Conservation (phyloP, 2,888 invertebrate genomes). For the Drosophila neotestacea region DNA sequence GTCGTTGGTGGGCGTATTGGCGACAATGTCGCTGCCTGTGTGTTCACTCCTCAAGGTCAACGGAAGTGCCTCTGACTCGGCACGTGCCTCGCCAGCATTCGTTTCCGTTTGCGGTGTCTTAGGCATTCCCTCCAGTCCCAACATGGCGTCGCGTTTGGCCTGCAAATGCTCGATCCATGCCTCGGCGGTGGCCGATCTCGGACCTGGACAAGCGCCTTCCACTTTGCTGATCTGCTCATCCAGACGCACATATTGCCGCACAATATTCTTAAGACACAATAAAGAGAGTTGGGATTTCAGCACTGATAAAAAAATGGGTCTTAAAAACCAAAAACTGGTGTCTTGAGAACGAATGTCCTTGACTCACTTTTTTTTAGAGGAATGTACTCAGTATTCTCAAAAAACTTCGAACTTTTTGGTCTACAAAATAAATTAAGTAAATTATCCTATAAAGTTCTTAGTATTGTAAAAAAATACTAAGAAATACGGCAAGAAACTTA, state of each 20-base stretch:
- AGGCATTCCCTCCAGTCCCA: constrained; percentile 65
- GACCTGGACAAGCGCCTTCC: constrained; percentile 83
- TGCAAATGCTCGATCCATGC: constrained; percentile 84
- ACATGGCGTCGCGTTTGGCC: constrained; percentile 72
- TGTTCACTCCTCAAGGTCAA: constrained; percentile 37
- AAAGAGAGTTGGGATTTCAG: too few relatives aligned
- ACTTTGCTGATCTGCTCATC: constrained; percentile 83
- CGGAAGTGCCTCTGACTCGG: constrained; percentile 24
- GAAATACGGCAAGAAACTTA: too few relatives aligned
- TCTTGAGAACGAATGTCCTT: too few relatives aligned
- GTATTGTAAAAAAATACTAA: too few relatives aligned
- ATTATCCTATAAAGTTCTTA: too few relatives aligned
- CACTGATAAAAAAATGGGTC: too few relatives aligned
- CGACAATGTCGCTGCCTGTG: constrained; percentile 61
- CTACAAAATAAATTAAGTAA: too few relatives aligned
- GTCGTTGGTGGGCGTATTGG: constrained; percentile 80
- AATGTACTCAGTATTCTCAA: too few relatives aligned
- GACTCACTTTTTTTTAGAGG: too few relatives aligned
- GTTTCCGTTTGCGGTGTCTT: constrained; percentile 1
- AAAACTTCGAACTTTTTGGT: too few relatives aligned
- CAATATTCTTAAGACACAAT: constrained; percentile 53
- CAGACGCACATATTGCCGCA: constrained; percentile 82
- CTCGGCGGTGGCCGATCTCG: constrained; percentile 83
- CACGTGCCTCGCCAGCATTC: constrained; percentile 7
- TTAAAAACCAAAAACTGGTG: too few relatives aligned